Conservation (phyloP, 1,140 invertebrate species). For the Aradophagus sp. region DNA sequence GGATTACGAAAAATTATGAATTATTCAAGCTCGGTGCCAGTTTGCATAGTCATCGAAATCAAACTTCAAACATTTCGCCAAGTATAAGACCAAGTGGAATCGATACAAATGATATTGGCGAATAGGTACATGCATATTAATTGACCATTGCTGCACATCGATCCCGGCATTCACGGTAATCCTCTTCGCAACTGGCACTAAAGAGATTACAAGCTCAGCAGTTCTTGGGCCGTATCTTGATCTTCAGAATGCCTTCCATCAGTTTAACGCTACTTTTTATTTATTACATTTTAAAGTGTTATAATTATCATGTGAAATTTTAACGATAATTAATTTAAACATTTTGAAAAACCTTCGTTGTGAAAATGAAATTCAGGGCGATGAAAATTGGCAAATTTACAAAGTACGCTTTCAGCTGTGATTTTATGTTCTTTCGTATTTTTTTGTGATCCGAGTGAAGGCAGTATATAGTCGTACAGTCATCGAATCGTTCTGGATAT, state of each 20-base stretch:
- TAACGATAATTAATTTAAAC: too few relatives aligned
- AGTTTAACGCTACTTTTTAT: conserved; percentile 35
- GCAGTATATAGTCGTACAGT: too few relatives aligned
- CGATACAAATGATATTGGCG: conserved; percentile 53
- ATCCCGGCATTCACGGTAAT: conserved; percentile 40
- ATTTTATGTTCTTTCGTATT: too few relatives aligned
- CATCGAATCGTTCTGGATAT: too few relatives aligned
- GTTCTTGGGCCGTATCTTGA: conserved; percentile 40
- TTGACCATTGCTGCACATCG: conserved; percentile 50
- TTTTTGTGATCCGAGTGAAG: too few relatives aligned
- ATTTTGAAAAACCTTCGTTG: too few relatives aligned
- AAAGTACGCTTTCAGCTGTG: too few relatives aligned
- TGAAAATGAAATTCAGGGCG: too few relatives aligned
- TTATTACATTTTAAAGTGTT: too few relatives aligned
- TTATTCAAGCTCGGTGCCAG: conserved; percentile 25
- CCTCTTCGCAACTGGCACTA: conserved; percentile 54
- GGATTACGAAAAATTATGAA: conserved; percentile 40
- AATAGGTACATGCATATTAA: conserved; percentile 55
- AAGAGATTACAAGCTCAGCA: conserved; percentile 56
- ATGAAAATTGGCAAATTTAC: too few relatives aligned
- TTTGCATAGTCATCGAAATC: conserved; percentile 38
- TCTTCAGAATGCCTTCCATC: conserved; percentile 31
- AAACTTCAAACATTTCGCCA: conserved; percentile 38
- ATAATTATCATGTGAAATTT: too few relatives aligned
- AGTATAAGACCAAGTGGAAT: conserved; percentile 24